Percentiles rank a stretch among this genome's conserved stretches.
These are phyloP conservation scores for Penaeus monodon DNA, from an alignment of 2,888 invertebrate species.

Conservation along the genomic window DNA sequence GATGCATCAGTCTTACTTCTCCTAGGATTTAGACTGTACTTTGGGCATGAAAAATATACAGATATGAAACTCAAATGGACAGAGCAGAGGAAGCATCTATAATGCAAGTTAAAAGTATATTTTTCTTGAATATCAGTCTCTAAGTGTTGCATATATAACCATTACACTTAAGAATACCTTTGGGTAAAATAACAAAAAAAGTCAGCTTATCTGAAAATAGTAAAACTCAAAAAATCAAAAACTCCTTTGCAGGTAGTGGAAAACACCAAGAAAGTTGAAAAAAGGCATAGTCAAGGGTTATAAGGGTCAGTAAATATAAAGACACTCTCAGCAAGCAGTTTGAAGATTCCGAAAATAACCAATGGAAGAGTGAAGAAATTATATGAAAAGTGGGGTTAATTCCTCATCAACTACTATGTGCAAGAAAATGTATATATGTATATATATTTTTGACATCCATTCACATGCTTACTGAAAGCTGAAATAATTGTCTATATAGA, in stretches of 20 bases:
- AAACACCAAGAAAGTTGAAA: constrained; percentile 34
- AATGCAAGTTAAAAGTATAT: not conserved
- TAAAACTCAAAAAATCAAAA: constrained; percentile 33
- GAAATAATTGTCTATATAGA: constrained; percentile 15
- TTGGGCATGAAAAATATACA: constrained; percentile 10
- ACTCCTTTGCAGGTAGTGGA: constrained; percentile 56
- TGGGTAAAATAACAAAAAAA: no score
- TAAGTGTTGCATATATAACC: no score
- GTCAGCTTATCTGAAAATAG: no score
- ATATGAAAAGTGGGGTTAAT: no score
- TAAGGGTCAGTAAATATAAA: constrained; percentile 26
- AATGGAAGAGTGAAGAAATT: no score
- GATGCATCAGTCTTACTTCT: constrained; percentile 33
- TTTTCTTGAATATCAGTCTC: constrained; percentile 6
- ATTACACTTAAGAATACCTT: no score
- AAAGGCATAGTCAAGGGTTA: constrained; percentile 35
- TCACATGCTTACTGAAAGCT: constrained; percentile 36
- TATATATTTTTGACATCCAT: not conserved
- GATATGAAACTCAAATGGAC: constrained; percentile 18
- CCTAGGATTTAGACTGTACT: constrained; percentile 29
- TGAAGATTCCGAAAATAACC: no score
- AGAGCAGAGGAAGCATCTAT: constrained; percentile 29
- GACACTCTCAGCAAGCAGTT: constrained; percentile 30
- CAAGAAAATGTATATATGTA: no score
- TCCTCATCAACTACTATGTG: no score